Conservation (phyloP, 2,113 vertebrate species). For the Willisornis vidua region DNA sequence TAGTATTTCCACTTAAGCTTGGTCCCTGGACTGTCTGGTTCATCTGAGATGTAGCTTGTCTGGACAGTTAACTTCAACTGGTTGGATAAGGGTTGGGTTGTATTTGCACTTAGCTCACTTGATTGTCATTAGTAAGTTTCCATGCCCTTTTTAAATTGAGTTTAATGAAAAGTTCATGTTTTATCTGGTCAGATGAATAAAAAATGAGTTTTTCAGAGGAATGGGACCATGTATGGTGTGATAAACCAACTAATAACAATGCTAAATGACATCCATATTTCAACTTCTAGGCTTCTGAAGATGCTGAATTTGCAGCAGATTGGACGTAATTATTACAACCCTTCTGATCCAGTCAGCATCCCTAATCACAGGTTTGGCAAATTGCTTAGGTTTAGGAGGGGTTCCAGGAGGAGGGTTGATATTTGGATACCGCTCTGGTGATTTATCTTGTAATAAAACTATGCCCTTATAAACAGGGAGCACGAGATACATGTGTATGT, state of each 20-base stretch:
- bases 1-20: not conserved
- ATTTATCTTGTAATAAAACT: not conserved
- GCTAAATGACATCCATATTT: not conserved
- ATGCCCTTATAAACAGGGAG: not conserved
- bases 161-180: not conserved
- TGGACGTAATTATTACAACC: slow-evolving; percentile 93
- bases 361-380: slow-evolving; percentile 85
- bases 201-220: not conserved
- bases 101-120: not conserved
- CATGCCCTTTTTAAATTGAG: not conserved
- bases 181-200: not conserved
- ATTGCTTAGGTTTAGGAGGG: accelerated
- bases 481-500: not conserved
- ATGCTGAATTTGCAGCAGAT: slow-evolving; percentile 94
- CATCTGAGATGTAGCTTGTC: not conserved
- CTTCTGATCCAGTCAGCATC: slow-evolving; percentile 84
- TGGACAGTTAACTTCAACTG: not conserved
- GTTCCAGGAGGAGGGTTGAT: not conserved
- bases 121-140: not conserved
- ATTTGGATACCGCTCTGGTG: not conserved
- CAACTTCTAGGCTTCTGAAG: slow-evolving; percentile 84
- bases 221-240: not conserved
- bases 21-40: not conserved
- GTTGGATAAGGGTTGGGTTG: not conserved
- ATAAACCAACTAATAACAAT: not conserved